phyloP scores from a whole-genome alignment of 1,140 invertebrate genomes.

The Pentalonia nigronervosa region DNA sequence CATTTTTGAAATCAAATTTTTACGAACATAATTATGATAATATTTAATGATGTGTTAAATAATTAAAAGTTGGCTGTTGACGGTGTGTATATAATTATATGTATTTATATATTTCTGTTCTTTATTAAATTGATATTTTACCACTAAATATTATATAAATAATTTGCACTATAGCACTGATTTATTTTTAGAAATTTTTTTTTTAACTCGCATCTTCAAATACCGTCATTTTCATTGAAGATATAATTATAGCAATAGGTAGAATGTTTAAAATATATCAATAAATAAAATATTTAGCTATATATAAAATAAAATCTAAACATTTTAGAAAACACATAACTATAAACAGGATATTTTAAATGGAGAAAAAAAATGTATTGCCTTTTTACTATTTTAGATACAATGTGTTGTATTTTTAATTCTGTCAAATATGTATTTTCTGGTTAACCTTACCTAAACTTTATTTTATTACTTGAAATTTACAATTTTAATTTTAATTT shows the following conservation, averaged over 20 bases:
- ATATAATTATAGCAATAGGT: slow-evolving; percentile 22
- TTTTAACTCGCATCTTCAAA: background rate
- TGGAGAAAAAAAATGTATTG: background rate
- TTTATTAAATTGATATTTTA: slow-evolving; percentile 1
- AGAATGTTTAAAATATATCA: background rate
- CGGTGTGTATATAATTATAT: background rate
- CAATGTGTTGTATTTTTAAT: background rate
- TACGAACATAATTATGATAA: slow-evolving; percentile 12
- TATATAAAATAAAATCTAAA: background rate
- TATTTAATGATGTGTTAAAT: slow-evolving; percentile 40
- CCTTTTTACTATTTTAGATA: background rate
- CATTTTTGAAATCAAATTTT: background rate
- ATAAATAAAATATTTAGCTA: background rate
- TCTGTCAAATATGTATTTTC: background rate
- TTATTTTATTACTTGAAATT: background rate
- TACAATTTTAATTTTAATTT: background rate
- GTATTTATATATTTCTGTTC: background rate
- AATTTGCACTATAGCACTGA: background rate
- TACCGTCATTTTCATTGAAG: background rate
- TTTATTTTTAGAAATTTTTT: background rate
- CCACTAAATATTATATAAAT: background rate
- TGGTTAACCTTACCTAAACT: background rate
- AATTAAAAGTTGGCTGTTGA: slow-evolving; percentile 26
- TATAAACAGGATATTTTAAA: background rate
- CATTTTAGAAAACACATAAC: background rate